Evolutionary conservation across 2,888 invertebrate genomes (phyloP).

Genomic region (Parnassius mnemosyne): DNA sequence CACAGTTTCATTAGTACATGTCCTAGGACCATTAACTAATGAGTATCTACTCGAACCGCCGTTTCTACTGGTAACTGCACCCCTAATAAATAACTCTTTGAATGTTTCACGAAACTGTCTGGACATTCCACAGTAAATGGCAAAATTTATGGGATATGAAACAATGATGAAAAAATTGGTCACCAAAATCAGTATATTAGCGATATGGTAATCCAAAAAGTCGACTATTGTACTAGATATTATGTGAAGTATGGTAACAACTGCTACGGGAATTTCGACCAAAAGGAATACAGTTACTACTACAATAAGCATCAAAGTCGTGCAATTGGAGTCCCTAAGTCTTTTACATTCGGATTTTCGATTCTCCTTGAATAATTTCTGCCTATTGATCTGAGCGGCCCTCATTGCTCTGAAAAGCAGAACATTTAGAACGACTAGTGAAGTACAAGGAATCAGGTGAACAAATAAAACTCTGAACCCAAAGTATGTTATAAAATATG

Average conservation of each 20-base stretch:
- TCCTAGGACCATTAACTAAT: conserved; percentile 89
- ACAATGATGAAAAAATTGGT: conserved; percentile 95
- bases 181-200: conserved; percentile 88
- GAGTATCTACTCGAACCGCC: conserved; percentile 89
- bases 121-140: conserved; percentile 98
- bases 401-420: conserved; percentile 92
- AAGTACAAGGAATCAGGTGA: conserved; percentile 93
- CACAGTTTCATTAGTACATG: conserved; percentile 92
- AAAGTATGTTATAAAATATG: conserved; percentile 91
- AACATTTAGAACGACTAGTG: conserved; percentile 93
- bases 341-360: conserved; percentile 89
- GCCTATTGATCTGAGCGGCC: conserved; percentile 89
- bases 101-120: conserved; percentile 96
- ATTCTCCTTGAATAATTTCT: conserved; percentile 87
- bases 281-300: conserved; percentile 91
- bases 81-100: conserved; percentile 88
- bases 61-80: conserved; percentile 82
- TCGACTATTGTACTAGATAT: conserved; percentile 86
- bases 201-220: conserved; percentile 88
- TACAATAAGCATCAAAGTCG: conserved; percentile 92
- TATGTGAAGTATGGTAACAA: conserved; percentile 91
- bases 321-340: conserved; percentile 89
- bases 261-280: conserved; percentile 91
- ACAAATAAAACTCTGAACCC: conserved; percentile 94
- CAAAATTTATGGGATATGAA: conserved; percentile 96